Conservation (phyloP, 2,888 invertebrate genomes). For the Calliopum simillimum region DNA sequence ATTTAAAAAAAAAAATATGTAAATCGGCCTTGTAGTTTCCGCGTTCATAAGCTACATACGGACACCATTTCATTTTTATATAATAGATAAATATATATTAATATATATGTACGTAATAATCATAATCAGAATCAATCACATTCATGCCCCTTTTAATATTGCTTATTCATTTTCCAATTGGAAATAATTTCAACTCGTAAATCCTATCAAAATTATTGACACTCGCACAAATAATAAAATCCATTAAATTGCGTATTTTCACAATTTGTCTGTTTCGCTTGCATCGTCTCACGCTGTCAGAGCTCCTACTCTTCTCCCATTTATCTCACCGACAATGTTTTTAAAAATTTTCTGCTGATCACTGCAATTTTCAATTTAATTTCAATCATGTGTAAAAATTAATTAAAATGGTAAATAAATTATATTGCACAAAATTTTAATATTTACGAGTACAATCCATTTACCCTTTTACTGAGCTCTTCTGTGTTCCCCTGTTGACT, state of each 20-base stretch:
- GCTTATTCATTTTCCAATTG: neutral
- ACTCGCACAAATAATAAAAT: neutral
- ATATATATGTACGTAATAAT: too few relatives aligned
- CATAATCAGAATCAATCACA: too few relatives aligned
- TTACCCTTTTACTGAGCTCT: neutral
- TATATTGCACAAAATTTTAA: conserved; percentile 55
- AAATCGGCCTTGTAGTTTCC: too few relatives aligned
- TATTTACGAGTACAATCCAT: conserved; percentile 36
- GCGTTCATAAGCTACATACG: too few relatives aligned
- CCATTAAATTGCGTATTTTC: conserved; percentile 8
- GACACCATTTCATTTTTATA: too few relatives aligned
- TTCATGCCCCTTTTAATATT: too few relatives aligned
- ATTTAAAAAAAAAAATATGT: too few relatives aligned
- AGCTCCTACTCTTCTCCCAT: neutral
- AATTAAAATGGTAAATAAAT: conserved; percentile 63
- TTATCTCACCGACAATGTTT: neutral
- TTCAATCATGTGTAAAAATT: conserved; percentile 62
- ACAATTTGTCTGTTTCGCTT: neutral
- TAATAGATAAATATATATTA: too few relatives aligned
- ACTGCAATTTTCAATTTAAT: conserved; percentile 50
- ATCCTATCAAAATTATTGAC: conserved; percentile 19
- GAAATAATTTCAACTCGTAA: neutral
- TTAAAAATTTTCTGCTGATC: neutral
- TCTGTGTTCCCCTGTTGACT: too few relatives aligned
- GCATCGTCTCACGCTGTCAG: neutral